A percentile compares a stretch with the other conserved stretches of the same genome.
Conservation (phyloP, 2,888 invertebrate genomes). For the Dugesia japonica region DNA sequence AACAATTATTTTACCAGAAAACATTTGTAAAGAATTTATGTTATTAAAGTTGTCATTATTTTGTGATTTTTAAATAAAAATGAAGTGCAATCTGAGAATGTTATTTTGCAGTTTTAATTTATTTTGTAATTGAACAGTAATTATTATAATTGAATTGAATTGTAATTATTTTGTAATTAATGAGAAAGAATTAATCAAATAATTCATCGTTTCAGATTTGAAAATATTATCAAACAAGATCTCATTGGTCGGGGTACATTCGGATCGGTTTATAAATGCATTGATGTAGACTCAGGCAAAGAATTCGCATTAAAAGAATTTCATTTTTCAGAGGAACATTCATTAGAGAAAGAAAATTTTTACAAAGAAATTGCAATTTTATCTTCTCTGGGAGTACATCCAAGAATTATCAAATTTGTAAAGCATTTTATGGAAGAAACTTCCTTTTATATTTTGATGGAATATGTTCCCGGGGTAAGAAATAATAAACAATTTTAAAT, state of each 20-base stretch:
- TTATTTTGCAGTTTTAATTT: not conserved
- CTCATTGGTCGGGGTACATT: constrained; percentile 47
- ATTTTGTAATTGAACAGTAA: not conserved
- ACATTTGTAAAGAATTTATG: too few species aligned
- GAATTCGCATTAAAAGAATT: constrained; percentile 46
- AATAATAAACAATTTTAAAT: too few species aligned
- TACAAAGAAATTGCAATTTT: constrained; percentile 44
- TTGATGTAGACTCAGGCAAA: constrained; percentile 47
- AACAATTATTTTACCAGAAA: too few species aligned
- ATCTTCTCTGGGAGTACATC: constrained; percentile 42
- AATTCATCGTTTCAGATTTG: not conserved
- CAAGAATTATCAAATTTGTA: constrained; percentile 48
- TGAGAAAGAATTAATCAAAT: too few species aligned
- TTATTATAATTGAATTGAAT: not conserved
- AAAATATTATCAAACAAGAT: not conserved
- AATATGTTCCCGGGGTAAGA: constrained; percentile 49
- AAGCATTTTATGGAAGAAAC: constrained; percentile 43
- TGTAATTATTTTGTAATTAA: too few species aligned
- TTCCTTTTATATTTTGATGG: constrained; percentile 49
- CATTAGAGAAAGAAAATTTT: not conserved
- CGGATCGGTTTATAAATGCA: constrained; percentile 48
- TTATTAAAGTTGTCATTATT: too few species aligned
- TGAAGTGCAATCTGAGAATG: not conserved
- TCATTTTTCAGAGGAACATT: not conserved
- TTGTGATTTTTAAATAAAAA: not conserved